Evolutionary conservation across 2,888 invertebrate genomes (phyloP).

Genomic region (Athalia rosae): DNA sequence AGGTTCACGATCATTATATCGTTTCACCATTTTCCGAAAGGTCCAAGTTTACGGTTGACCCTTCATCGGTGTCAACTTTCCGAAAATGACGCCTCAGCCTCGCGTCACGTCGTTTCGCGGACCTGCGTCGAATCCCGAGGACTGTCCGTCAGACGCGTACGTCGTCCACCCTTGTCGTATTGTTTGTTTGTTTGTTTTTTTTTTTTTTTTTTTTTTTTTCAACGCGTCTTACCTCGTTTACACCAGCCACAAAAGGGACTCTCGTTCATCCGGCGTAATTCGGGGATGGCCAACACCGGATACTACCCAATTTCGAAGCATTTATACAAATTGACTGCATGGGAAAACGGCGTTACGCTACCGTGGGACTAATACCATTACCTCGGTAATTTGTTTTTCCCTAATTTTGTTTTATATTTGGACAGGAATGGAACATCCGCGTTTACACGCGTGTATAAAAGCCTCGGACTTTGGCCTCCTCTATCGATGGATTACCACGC

Average conservation of each 20-base stretch:
- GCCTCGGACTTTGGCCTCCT: background rate
- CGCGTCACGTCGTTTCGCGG: background rate
- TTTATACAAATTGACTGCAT: conserved; percentile 31
- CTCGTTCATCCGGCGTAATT: conserved; percentile 17
- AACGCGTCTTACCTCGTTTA: background rate
- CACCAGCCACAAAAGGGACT: background rate
- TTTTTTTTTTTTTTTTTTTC: too few species aligned
- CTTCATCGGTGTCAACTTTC: conserved; percentile 26
- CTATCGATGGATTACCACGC: too few species aligned
- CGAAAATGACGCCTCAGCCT: conserved; percentile 28
- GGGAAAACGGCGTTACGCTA: conserved; percentile 30
- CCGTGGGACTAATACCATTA: conserved; percentile 23
- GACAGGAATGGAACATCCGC: background rate
- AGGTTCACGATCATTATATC: conserved; percentile 27
- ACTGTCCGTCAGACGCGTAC: background rate
- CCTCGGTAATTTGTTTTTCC: background rate
- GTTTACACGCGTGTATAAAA: conserved; percentile 6
- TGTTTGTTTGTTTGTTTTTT: background rate
- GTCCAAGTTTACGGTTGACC: conserved; percentile 37
- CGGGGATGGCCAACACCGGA: background rate
- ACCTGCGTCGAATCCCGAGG: too few species aligned
- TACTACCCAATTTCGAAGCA: conserved; percentile 14
- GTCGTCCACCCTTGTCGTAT: background rate
- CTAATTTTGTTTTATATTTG: background rate
- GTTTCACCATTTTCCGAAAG: conserved; percentile 14